phyloP scores from a whole-genome alignment of 2,113 vertebrate genomes.

The Entomyzon cyanotis region DNA sequence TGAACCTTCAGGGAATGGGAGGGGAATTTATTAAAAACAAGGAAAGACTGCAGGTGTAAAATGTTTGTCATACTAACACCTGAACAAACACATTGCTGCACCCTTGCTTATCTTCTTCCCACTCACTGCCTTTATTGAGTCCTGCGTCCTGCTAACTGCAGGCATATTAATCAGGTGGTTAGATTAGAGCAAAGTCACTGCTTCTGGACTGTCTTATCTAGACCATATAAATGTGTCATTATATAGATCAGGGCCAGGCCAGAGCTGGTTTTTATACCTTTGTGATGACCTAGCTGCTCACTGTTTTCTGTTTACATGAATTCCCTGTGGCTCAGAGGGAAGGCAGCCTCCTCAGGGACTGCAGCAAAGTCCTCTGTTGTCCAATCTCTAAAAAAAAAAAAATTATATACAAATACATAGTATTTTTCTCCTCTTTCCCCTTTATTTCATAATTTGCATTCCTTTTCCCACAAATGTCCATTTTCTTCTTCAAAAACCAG shows the following conservation, averaged over 20 bases:
- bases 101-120: conserved; percentile 47
- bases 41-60: conserved; percentile 30
- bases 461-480: neutral
- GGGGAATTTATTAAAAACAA: neutral
- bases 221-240: neutral
- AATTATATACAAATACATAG: neutral
- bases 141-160: neutral
- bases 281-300: neutral
- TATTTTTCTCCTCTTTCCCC: neutral
- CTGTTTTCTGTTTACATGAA: conserved; percentile 1
- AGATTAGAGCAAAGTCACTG: conserved; percentile 1
- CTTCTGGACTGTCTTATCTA: conserved; percentile 3
- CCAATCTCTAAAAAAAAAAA: neutral
- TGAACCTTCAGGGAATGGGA: neutral
- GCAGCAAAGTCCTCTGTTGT: neutral
- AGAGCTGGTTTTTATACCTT: neutral
- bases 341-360: neutral
- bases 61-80: conserved; percentile 31
- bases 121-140: conserved; percentile 3
- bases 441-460: neutral
- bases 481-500: neutral
- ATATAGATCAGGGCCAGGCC: neutral
- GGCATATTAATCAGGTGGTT: neutral
- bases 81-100: conserved; percentile 6
- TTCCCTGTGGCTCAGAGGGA: neutral